Conservation (phyloP, 2,888 invertebrate species). For the Vannuccia rotundouncinata region DNA sequence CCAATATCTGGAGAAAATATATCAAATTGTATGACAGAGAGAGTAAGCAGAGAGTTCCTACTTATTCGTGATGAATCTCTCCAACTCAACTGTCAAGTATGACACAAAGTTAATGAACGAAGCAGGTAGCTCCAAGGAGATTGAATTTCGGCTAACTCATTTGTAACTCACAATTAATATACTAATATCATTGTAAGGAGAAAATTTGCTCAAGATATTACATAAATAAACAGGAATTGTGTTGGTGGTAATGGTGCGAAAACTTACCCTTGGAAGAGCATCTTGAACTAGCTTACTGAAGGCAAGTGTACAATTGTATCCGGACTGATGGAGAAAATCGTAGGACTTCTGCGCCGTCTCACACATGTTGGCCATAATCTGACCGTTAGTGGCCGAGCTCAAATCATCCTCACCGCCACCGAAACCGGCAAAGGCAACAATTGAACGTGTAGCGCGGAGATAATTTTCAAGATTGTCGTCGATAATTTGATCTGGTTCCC, state of each 20-base stretch:
- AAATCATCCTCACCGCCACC: slow-evolving; percentile 37
- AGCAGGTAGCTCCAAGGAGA: too few relatives aligned
- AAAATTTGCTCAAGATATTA: too few relatives aligned
- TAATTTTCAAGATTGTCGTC: slow-evolving; percentile 38
- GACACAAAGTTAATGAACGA: too few relatives aligned
- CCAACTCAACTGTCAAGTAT: too few relatives aligned
- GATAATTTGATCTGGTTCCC: slow-evolving; percentile 36
- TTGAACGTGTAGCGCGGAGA: slow-evolving; percentile 34
- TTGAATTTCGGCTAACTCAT: too few relatives aligned
- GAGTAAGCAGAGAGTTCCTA: too few relatives aligned
- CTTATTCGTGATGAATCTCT: too few relatives aligned
- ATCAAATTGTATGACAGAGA: too few relatives aligned
- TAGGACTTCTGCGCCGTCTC: slow-evolving; percentile 35
- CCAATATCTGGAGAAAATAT: too few relatives aligned
- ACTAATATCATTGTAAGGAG: too few relatives aligned
- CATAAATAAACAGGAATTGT: too few relatives aligned
- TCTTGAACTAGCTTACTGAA: neutral
- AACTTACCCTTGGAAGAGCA: neutral
- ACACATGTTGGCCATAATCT: slow-evolving; percentile 30
- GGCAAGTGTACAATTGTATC: slow-evolving; percentile 21
- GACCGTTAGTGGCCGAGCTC: slow-evolving; percentile 37
- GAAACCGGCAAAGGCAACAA: slow-evolving; percentile 36
- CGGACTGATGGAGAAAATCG: slow-evolving; percentile 34
- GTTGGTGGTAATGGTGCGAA: neutral
- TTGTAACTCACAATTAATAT: too few relatives aligned